Evolutionary conservation across 1,140 invertebrate genomes (phyloP).

Genomic region (Procambarus virginalis): DNA sequence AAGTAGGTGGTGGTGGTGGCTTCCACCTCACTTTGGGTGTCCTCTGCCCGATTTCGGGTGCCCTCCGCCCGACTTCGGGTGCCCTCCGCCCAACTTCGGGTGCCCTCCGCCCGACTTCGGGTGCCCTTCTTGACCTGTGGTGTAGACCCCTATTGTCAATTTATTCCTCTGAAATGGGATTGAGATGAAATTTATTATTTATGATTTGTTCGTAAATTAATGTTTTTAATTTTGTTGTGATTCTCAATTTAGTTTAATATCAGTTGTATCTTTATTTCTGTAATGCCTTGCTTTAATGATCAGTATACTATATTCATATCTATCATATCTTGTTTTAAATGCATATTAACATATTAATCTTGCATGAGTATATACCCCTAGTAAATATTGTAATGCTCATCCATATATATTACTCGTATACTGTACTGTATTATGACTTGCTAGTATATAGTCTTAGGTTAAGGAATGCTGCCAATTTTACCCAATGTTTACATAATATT

Average conservation of each 20-base stretch:
- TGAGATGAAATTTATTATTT: not conserved
- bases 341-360: conserved; percentile 17
- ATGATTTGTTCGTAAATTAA: not conserved
- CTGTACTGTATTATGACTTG: not conserved
- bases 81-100: not conserved
- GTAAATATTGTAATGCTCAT: not conserved
- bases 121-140: not conserved
- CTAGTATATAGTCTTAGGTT: not conserved
- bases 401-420: not conserved
- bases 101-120: not conserved
- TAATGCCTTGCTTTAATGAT: not conserved
- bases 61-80: not conserved
- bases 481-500: not conserved
- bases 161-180: not conserved
- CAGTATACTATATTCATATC: not conserved
- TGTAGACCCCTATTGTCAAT: not conserved
- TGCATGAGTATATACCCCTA: not conserved
- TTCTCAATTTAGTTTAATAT: not conserved
- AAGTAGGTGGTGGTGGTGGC: conserved; percentile 43
- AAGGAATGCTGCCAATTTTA: not conserved
- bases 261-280: not conserved
- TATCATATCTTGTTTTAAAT: not conserved
- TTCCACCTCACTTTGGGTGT: not conserved
- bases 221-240: not conserved
- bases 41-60: not conserved